These are phyloP conservation scores for Mechanitis messenoides DNA, from an alignment of 2,888 invertebrate species.

Conservation along the genomic window DNA sequence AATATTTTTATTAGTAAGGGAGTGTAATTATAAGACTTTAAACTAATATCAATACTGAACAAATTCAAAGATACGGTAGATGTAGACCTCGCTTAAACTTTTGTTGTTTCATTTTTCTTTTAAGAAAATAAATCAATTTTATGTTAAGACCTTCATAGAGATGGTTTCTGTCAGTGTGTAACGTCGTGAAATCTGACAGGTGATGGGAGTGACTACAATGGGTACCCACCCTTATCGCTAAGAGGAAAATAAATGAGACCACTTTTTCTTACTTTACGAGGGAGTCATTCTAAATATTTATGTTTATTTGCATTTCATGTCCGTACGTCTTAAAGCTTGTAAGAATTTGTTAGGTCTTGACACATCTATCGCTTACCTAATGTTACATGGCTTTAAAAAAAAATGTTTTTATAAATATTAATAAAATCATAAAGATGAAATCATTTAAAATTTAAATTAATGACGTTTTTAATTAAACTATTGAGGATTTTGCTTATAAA, in stretches of 20 bases:
- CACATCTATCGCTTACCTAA: too few relatives aligned
- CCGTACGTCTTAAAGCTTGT: not conserved
- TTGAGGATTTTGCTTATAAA: too few relatives aligned
- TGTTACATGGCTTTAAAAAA: too few relatives aligned
- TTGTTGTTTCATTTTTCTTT: slow-evolving; percentile 11
- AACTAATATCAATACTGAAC: too few relatives aligned
- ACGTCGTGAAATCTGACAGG: slow-evolving; percentile 60
- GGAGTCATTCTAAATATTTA: slow-evolving; percentile 45
- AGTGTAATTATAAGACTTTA: too few relatives aligned
- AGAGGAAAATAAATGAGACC: slow-evolving; percentile 63
- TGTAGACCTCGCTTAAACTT: slow-evolving; percentile 3
- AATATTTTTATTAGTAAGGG: too few relatives aligned
- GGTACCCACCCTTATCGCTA: slow-evolving; percentile 56
- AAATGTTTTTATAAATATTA: too few relatives aligned
- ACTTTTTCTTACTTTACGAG: slow-evolving; percentile 56
- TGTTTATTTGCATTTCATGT: slow-evolving; percentile 41
- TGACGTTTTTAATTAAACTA: too few relatives aligned
- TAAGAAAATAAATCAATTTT: slow-evolving; percentile 29
- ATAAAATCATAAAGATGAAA: too few relatives aligned
- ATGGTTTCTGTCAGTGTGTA: slow-evolving; percentile 38
- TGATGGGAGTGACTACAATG: slow-evolving; percentile 57
- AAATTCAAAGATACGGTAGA: not conserved
- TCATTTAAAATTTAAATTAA: too few relatives aligned
- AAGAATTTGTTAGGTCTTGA: not conserved
- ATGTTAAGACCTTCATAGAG: slow-evolving; percentile 35